phyloP scores from a whole-genome alignment of 2,797 vertebrate genomes.

The Falco biarmicus region DNA sequence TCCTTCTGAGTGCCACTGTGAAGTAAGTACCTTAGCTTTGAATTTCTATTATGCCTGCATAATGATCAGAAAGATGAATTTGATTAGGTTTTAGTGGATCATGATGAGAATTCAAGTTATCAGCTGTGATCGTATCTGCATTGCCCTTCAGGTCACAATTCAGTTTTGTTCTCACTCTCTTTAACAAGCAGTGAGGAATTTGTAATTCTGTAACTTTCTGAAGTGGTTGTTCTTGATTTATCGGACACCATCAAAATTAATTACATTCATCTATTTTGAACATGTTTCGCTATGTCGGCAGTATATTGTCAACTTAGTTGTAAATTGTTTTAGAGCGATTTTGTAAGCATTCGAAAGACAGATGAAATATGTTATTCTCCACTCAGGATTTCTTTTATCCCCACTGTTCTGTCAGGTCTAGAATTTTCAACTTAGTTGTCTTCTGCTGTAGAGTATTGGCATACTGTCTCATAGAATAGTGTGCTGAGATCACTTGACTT shows the following conservation, averaged over 20 bases:
- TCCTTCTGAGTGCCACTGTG: conserved; percentile 93
- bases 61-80: neutral
- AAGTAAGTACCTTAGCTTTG: conserved; percentile 86
- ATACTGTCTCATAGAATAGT: neutral
- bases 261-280: neutral
- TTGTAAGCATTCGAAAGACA: neutral
- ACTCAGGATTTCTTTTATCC: neutral
- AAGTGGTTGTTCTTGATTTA: neutral
- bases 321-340: neutral
- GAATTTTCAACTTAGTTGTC: neutral
- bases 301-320: neutral
- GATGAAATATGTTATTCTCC: neutral
- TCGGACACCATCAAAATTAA: neutral
- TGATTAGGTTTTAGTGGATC: neutral
- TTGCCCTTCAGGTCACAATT: conserved; percentile 6
- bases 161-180: neutral
- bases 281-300: neutral
- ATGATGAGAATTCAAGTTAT: neutral
- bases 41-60: neutral
- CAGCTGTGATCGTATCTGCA: neutral
- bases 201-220: neutral
- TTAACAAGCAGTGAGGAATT: neutral
- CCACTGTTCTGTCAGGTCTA: neutral
- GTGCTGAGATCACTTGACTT: neutral
- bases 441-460: neutral